phyloP scores from a whole-genome alignment of 2,113 vertebrate genomes.

The Brevimyrus niger region DNA sequence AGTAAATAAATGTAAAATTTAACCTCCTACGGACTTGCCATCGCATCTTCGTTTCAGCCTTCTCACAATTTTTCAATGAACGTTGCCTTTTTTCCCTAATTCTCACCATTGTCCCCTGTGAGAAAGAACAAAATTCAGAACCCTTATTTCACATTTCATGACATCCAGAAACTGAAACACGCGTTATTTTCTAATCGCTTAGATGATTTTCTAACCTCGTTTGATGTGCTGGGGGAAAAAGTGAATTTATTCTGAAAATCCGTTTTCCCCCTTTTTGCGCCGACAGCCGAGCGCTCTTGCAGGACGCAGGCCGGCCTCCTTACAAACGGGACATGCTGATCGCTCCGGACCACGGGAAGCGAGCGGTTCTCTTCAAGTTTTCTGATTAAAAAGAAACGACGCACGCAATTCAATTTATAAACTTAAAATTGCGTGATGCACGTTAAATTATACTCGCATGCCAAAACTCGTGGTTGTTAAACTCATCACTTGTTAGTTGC shows the following conservation, averaged over 20 bases:
- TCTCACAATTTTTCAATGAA: neutral
- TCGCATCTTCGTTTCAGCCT: neutral
- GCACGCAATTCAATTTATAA: neutral
- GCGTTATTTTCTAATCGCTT: neutral
- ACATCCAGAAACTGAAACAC: neutral
- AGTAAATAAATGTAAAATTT: neutral
- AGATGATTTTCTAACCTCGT: neutral
- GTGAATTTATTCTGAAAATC: neutral
- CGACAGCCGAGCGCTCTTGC: neutral
- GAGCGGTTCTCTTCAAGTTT: neutral
- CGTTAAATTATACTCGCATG: neutral
- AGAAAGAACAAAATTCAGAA: neutral
- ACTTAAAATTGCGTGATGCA: neutral
- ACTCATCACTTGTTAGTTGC: neutral
- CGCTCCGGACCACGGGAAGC: slow-evolving; percentile 23
- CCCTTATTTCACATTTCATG: neutral
- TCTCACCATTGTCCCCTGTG: neutral
- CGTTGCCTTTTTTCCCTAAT: neutral
- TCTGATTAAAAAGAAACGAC: neutral
- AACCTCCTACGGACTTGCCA: neutral
- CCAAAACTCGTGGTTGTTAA: neutral
- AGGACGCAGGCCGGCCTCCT: neutral
- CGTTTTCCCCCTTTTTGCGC: neutral
- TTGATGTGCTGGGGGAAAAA: neutral
- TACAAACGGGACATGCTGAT: slow-evolving; percentile 46